Evolutionary conservation across 2,113 vertebrate species (phyloP).

Genomic region (Muntiacus reevesi): DNA sequence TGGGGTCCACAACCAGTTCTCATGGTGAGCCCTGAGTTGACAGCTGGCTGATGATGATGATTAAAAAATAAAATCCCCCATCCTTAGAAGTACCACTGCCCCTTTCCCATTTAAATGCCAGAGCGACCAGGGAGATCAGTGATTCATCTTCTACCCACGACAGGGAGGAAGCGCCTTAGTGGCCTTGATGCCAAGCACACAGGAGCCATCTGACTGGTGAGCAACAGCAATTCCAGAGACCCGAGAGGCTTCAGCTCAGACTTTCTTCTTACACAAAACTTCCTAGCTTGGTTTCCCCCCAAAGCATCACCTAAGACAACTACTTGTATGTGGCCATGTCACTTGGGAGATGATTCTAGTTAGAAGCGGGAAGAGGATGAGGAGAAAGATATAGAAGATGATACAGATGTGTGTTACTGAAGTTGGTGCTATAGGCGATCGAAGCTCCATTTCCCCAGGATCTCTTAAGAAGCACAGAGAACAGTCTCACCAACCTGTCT

Average conservation of each 20-base stretch:
- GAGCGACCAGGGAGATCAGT: neutral
- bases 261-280: neutral
- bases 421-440: neutral
- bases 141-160: neutral
- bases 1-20: neutral
- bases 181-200: neutral
- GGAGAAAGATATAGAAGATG: neutral
- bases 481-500: neutral
- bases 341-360: neutral
- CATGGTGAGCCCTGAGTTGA: neutral
- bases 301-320: neutral
- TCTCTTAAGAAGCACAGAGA: neutral
- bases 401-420: neutral
- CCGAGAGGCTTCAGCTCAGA: neutral
- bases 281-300: neutral
- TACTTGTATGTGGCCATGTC: neutral
- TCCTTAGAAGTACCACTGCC: neutral
- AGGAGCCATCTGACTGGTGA: neutral
- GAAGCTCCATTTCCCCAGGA: neutral
- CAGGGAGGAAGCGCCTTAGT: neutral
- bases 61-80: neutral
- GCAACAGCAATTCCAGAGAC: neutral
- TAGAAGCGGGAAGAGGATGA: neutral
- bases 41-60: neutral
- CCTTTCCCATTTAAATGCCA: neutral